Conservation (phyloP, 2,113 vertebrate genomes). For the Opisthocomus hoazin region DNA sequence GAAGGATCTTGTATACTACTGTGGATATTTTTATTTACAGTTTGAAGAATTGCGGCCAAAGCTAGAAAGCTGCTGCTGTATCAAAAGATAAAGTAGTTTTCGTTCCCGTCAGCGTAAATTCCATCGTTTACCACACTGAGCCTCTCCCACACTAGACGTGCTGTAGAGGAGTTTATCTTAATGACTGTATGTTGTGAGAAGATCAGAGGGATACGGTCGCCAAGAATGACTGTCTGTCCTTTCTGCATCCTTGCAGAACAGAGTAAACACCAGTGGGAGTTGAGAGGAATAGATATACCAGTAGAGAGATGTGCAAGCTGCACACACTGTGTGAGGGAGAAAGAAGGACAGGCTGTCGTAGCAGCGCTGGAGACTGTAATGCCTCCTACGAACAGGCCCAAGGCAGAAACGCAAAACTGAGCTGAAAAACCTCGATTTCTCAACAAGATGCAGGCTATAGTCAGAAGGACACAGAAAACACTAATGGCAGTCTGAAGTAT, state of each 20-base stretch:
- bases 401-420: background rate
- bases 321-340: background rate
- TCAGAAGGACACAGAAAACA: too few species aligned
- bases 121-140: background rate
- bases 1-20: background rate
- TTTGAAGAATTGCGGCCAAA: background rate
- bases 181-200: constrained; percentile 14
- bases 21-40: background rate
- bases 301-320: background rate
- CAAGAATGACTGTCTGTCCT: background rate
- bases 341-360: background rate
- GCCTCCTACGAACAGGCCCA: background rate
- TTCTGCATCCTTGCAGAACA: background rate
- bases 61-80: background rate
- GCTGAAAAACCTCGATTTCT: background rate
- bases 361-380: background rate
- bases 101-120: background rate
- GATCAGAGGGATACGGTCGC: background rate
- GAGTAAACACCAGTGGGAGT: background rate
- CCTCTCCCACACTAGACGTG: background rate
- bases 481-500: background rate
- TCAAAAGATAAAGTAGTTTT: constrained; percentile 17
- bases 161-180: background rate
- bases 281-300: background rate
- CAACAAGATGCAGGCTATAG: background rate